Evolutionary conservation across 1,140 invertebrate species (phyloP), one percentile per base, ranked within the genome.

Genomic region (Laupala kohalensis): DNA sequence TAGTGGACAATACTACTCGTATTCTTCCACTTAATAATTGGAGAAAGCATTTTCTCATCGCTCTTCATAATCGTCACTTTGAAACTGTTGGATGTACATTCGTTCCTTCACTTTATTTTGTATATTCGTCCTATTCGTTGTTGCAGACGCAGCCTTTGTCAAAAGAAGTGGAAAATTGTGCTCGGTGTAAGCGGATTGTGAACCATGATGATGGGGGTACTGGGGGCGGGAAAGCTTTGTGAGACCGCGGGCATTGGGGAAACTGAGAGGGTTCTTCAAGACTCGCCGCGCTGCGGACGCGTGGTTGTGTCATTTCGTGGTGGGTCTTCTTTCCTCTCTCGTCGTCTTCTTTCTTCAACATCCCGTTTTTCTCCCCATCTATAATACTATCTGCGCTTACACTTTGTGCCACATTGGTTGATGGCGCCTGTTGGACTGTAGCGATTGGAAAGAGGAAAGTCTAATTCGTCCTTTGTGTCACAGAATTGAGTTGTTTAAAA

Each of bases 91-190:
- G 9, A 19, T 53, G 19, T 53, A 53, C 37, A 19, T 53, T 19
- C 37, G 19, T 19, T 4, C 37, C 19, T 53, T 53, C 37, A 19
- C 37, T 53, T 53, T 53, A 53, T 53, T 53, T 53, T 53, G 37
- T 53, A 53, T 53, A 19, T 53, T 19, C 37, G 9, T 53, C 19
- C 37, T 53, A 53, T 53, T 19, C 37, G 37, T 4, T 53, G 37
- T 53, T 66, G 15, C 23, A 25, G 25, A 26, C 65, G 65, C 65
- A 24, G 24, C 65, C 69, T 70, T 70, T 70, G 69, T 29, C 30
- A 70, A 63, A 70, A 62, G 29, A 70, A 70, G 29, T 70, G 69
- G 69, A 70, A 70, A 70, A 70, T 70, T 70, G 69, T 63, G 69
- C n/a, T 63, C 13, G 25, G 25, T 70, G 69, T 70, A 70, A 70